Evolutionary conservation across 2,888 invertebrate species (phyloP).

Genomic region (Drosophila yooni): DNA sequence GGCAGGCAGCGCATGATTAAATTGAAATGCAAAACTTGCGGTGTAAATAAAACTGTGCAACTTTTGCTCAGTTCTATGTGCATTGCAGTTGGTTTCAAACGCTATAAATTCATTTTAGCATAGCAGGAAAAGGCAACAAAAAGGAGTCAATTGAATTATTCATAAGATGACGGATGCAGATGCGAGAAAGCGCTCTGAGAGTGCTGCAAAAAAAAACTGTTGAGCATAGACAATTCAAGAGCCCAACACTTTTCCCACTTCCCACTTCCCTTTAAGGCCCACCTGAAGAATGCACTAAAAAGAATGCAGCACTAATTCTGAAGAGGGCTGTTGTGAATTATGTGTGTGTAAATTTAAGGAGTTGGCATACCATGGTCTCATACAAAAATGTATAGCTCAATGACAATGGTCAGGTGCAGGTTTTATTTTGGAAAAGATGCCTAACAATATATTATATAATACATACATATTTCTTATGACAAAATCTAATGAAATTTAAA

Average conservation of each 20-base stretch:
- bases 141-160: constrained; percentile 51
- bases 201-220: background rate
- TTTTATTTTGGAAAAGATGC: too few species aligned
- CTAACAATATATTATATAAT: too few species aligned
- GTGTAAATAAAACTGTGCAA: constrained; percentile 45
- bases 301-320: constrained; percentile 27
- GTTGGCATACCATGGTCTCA: background rate
- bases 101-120: constrained; percentile 43
- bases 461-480: too few species aligned
- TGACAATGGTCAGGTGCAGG: background rate
- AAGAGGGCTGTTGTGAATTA: constrained; percentile 6
- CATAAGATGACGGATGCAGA: constrained; percentile 32
- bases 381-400: background rate
- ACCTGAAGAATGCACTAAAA: background rate
- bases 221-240: constrained; percentile 36
- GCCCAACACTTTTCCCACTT: constrained; percentile 15
- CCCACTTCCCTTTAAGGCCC: constrained; percentile 1
- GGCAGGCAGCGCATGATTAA: constrained; percentile 18
- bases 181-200: background rate
- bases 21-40: constrained; percentile 58
- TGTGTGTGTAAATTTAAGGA: background rate
- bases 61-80: constrained; percentile 16
- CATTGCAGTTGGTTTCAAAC: constrained; percentile 45
- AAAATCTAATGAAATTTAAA: background rate
- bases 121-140: constrained; percentile 22